Evolutionary conservation across 2,888 invertebrate genomes (phyloP), one percentile per base, ranked within the genome.

Genomic region (Eulithis prunata): DNA sequence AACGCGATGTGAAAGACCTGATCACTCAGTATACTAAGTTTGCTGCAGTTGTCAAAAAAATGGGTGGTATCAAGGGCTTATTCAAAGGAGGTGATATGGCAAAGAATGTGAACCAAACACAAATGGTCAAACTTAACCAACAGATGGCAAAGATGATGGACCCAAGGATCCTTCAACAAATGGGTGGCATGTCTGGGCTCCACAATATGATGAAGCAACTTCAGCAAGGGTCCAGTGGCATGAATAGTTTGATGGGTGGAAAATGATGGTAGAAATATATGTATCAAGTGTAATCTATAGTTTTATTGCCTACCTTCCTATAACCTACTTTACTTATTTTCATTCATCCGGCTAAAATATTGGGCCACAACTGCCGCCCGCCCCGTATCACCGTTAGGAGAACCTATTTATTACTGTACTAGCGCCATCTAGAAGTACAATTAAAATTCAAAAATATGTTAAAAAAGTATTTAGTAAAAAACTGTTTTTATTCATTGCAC

Each of bases 81-180:
- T 99, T 99, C 90, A 99, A 99, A 93, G 98, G 98, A 64, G 99
- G 99, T 46, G 99, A 99, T 84, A 98, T 99, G 96, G 96, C 98
- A 4, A 99, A 99, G 89, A 99, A 99, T 90, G 98, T 99, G 0
- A 99, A 99, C 90, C 98, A 98, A 74, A 96, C 96, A 45, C 99
- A 99, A 94, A 99, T 99, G 98, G 98, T 98, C 0, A 99, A 99
- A 90, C 94, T 99, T 10, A 99, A 99, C 90, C 99, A 99, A 89
- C 99, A 99, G 93, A 99, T 99, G 99, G 99, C 99, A 6, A 98
- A 98, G 89, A 99, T 99, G 98, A 99, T 99, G 97, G 99, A 99
- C 91, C 99, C 99, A 0, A 94, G 99, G 66, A 98, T 99, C 74
- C 93, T 99, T 57, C 99, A 99, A 80, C 99, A 99, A 81, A 96